Evolutionary conservation across 2,797 vertebrate species (phyloP).

Genomic region (Glossophaga mutica): DNA sequence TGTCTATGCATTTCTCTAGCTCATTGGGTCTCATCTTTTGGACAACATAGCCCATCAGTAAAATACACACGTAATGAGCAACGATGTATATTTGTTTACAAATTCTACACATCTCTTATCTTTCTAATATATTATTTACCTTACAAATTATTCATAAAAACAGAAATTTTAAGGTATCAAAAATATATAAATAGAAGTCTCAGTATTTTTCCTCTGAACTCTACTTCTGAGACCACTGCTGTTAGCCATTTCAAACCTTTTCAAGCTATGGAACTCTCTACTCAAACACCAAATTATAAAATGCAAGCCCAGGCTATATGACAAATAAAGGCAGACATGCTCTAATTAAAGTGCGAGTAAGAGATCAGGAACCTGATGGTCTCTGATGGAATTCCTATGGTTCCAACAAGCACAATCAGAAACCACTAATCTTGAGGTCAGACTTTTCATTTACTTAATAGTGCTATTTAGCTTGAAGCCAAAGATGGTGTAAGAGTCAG

Average conservation of each 20-base stretch:
- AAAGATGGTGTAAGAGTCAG: neutral
- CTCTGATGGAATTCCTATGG: neutral
- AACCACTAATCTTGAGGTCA: constrained; percentile 19
- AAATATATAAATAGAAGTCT: neutral
- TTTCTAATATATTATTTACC: neutral
- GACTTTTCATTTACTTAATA: neutral
- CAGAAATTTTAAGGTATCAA: constrained; percentile 6
- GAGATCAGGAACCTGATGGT: neutral
- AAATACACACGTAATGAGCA: neutral
- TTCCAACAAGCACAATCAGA: neutral
- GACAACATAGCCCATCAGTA: neutral
- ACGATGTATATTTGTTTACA: neutral
- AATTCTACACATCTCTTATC: neutral
- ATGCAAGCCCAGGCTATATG: neutral
- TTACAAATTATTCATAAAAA: constrained; percentile 40
- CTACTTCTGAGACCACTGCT: neutral
- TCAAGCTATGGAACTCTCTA: neutral
- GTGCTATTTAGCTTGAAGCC: neutral
- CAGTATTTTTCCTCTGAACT: neutral
- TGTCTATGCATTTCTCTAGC: neutral
- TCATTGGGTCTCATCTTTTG: neutral
- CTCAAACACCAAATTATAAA: neutral
- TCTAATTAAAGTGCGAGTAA: neutral
- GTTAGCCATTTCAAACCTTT: neutral
- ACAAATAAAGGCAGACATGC: neutral